phyloP scores from a whole-genome alignment of 2,797 vertebrate species.

The Macroramphosus scolopax region DNA sequence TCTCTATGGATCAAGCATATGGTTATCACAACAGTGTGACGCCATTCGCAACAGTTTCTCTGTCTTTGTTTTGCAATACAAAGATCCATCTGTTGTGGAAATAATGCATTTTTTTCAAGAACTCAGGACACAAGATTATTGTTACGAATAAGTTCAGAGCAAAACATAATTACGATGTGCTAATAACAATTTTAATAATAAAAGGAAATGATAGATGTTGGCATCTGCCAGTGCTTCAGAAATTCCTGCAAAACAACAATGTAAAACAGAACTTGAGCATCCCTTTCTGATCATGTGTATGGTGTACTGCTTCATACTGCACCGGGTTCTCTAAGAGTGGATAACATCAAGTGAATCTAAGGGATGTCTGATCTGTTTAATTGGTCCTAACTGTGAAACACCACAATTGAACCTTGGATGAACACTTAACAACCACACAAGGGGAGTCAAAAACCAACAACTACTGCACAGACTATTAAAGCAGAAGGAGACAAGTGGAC shows the following conservation, averaged over 20 bases:
- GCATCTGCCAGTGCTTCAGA: too few species aligned
- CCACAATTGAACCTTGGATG: constrained; percentile 55
- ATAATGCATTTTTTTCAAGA: not conserved
- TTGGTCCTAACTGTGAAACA: constrained; percentile 44
- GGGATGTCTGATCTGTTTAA: too few species aligned
- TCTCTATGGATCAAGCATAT: constrained; percentile 60
- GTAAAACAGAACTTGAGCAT: too few species aligned
- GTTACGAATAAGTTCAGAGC: constrained; percentile 15
- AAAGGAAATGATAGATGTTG: too few species aligned
- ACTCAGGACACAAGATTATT: constrained; percentile 4
- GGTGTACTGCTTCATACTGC: too few species aligned
- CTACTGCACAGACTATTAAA: constrained; percentile 38
- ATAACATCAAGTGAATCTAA: too few species aligned
- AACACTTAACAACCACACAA: constrained; percentile 66
- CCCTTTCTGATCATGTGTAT: too few species aligned
- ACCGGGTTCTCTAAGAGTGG: too few species aligned
- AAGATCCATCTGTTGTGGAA: constrained; percentile 60
- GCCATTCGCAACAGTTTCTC: constrained; percentile 23
- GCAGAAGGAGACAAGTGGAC: constrained; percentile 51
- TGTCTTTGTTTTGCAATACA: constrained; percentile 55
- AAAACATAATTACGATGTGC: too few species aligned
- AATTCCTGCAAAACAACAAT: too few species aligned
- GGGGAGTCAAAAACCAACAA: constrained; percentile 22
- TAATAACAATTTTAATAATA: too few species aligned
- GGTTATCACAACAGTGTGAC: constrained; percentile 34